These are phyloP conservation scores for Limnodromus scolopaceus DNA, from an alignment of 2,797 vertebrate species.

Conservation along the genomic window DNA sequence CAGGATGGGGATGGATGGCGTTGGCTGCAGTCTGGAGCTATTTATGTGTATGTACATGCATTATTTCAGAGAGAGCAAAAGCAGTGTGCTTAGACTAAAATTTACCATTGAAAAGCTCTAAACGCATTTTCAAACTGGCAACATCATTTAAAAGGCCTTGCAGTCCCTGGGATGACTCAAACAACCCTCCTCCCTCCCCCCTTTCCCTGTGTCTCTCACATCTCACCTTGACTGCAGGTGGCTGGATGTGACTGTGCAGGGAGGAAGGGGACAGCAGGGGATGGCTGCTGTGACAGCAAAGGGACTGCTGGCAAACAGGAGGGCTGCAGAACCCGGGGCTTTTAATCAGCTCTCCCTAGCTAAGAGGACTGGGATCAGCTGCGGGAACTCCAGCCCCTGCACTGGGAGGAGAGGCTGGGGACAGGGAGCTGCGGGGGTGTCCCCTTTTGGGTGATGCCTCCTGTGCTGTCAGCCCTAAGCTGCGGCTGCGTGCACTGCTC, in stretches of 20 bases:
- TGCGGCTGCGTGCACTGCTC: rapidly evolving
- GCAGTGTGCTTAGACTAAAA: background rate
- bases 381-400: rapidly evolving
- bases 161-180: background rate
- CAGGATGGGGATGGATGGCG: background rate
- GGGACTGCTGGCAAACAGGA: background rate
- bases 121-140: background rate
- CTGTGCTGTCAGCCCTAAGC: rapidly evolving
- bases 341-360: background rate
- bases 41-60: background rate
- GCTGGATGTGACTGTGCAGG: background rate
- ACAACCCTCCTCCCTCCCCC: background rate
- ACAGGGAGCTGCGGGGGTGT: background rate
- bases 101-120: slow-evolving; percentile 3
- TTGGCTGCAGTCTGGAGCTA: background rate
- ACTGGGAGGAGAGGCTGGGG: background rate
- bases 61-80: background rate
- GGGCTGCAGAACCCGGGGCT: background rate
- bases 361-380: rapidly evolving
- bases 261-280: background rate
- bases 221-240: slow-evolving; percentile 27
- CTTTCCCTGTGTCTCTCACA: background rate
- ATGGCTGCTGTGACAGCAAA: background rate
- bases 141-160: background rate
- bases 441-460: background rate